phyloP scores from a whole-genome alignment of 2,113 vertebrate genomes.

The Physeter macrocephalus region DNA sequence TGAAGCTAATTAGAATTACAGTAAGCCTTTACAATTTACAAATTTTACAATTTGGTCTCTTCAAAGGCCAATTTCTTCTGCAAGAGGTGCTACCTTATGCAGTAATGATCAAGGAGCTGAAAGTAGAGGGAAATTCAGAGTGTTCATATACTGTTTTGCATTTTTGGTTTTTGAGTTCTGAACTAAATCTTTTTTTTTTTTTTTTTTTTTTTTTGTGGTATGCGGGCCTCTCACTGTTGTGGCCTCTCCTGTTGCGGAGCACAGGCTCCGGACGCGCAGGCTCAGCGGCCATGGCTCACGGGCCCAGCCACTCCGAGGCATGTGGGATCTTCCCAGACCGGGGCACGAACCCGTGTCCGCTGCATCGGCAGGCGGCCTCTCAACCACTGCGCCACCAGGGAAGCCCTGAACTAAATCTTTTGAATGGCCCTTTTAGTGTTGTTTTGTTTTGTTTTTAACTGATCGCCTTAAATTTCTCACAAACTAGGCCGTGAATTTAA shows the following conservation, averaged over 20 bases:
- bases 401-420: not conserved
- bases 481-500: not conserved
- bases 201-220: no score
- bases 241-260: no score
- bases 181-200: not conserved
- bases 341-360: no score
- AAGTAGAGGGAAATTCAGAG: not conserved
- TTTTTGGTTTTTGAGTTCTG: not conserved
- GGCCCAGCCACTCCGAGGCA: no score
- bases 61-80: not conserved
- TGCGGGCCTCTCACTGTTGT: no score
- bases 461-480: not conserved
- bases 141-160: rapidly evolving
- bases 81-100: not conserved
- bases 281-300: no score
- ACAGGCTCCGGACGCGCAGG: no score
- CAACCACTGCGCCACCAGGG: no score
- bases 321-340: no score
- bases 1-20: not conserved
- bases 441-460: not conserved
- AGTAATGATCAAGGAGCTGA: not conserved
- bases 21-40: not conserved
- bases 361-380: no score
- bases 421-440: not conserved
- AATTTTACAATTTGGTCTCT: not conserved